phyloP scores from a whole-genome alignment of 92 coral and sea anemone genomes.

The Porites rus region DNA sequence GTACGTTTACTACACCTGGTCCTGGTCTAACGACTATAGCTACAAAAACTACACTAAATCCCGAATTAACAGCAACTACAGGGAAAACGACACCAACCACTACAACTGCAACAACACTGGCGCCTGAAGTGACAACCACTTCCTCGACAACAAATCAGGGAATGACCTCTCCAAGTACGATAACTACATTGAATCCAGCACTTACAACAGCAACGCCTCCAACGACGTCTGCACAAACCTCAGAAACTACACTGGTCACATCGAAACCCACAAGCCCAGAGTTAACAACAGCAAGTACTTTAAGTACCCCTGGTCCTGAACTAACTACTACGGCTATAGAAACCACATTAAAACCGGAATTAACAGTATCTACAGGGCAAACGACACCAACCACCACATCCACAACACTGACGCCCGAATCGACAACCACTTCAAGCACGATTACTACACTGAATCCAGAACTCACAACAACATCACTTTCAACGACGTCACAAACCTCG shows the following conservation, averaged over 20 bases:
- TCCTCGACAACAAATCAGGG: neutral
- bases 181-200: neutral
- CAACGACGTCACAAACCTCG: neutral
- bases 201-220: constrained; percentile 3
- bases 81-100: neutral
- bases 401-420: neutral
- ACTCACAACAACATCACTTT: neutral
- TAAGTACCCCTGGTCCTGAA: no score
- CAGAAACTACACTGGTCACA: no score
- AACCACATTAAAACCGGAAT: no score
- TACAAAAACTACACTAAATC: neutral
- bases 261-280: no score
- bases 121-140: neutral
- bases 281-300: no score
- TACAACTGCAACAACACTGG: neutral
- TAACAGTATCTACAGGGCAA: neutral
- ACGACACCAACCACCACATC: constrained; percentile 10
- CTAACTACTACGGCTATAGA: no score
- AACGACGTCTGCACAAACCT: neutral
- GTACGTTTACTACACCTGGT: neutral
- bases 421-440: neutral
- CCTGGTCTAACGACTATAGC: neutral
- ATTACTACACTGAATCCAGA: constrained; percentile 13
- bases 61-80: no score
- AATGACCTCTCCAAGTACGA: neutral